Percentiles rank a stretch among this genome's conserved stretches.
Evolutionary conservation across 2,113 vertebrate species (phyloP).

Genomic region (Puntigrus tetrazona): DNA sequence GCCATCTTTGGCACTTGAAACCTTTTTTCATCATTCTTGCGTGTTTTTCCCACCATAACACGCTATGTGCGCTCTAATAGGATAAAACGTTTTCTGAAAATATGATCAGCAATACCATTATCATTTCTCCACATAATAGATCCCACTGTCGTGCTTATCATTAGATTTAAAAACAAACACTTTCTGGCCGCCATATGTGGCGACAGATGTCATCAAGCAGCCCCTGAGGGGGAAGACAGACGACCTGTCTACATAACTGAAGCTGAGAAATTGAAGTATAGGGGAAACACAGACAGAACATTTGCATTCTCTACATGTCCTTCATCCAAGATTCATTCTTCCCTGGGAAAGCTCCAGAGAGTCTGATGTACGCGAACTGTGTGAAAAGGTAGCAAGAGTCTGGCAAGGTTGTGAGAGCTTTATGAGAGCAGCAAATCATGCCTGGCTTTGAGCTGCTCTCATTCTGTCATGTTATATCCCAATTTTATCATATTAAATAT

Average conservation of each 20-base stretch:
- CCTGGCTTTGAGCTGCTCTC: background rate
- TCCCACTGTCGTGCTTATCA: constrained; percentile 66
- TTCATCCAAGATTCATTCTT: constrained; percentile 62
- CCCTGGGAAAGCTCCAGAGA: constrained; percentile 58
- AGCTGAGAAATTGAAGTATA: constrained; percentile 70
- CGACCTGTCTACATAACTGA: constrained; percentile 74
- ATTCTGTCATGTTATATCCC: background rate
- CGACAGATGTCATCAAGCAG: constrained; percentile 73
- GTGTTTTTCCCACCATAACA: background rate
- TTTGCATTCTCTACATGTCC: constrained; percentile 65
- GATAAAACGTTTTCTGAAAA: constrained; percentile 28
- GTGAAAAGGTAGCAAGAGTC: constrained; percentile 50
- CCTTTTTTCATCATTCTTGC: constrained; percentile 17
- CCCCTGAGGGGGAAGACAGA: constrained; percentile 74
- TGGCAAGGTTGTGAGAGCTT: constrained; percentile 25
- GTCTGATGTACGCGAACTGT: constrained; percentile 39
- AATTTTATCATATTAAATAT: background rate
- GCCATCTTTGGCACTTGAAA: background rate
- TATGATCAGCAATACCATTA: constrained; percentile 57
- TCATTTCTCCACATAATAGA: constrained; percentile 59
- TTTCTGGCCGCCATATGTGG: constrained; percentile 70
- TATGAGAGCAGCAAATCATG: background rate
- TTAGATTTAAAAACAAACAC: constrained; percentile 70
- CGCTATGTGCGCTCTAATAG: constrained; percentile 18
- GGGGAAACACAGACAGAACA: constrained; percentile 41